Base-by-base conservation (phyloP, 2,113 vertebrate species). In the Anas platyrhynchos region DNA sequence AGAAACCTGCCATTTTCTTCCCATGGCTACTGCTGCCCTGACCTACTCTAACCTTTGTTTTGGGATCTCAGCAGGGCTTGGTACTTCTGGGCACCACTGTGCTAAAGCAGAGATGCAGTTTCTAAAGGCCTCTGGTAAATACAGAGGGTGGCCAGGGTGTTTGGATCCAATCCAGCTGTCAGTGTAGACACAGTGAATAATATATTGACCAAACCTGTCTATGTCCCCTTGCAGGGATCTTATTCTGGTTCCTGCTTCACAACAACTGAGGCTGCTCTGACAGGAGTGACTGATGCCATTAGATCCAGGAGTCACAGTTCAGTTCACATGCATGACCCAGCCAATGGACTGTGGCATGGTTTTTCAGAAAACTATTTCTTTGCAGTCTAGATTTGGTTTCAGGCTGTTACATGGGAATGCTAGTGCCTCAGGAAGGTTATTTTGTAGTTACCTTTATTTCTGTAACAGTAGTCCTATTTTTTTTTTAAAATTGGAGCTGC, bases 211-310 rank as follows among this genome's bases (percentile, higher is more conserved):
- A 1, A 84, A 93, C 80, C 84, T 81, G 56, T n/a, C 80, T 54
- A 1, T 16, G 58, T 86, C 66, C 62, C 77, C 83, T 93, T 58
- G 77, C 77, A 84, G 62, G 62, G 77, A 89, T 89, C 81, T 87
- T 62, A 89, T 91, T 67, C 54, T 21, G 23, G 48, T 68, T 96
- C 58, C 84, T 79, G 81, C 74, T 93, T 91, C 86, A 54, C 77
- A 72, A 26, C 48, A 84, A n/a, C 94, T 93, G 83, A 91, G 59
- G 18, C 73, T 89, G 54, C 69, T 75, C 69, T 95, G 95, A 85
- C 91, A 91, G 77, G 73, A 94, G 38, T 91, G 93, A 96, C 74
- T 91, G 94, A 93, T 96, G 93, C 44, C 44, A 76, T 94, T 73
- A 87, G 86, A 76, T 92, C 38, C 77, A 52, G 17, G 62, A 93